Evolutionary conservation across 1,140 invertebrate species (phyloP), one percentile per base, ranked within the genome.

Genomic region (Pseudomyrmex dendroicus): DNA sequence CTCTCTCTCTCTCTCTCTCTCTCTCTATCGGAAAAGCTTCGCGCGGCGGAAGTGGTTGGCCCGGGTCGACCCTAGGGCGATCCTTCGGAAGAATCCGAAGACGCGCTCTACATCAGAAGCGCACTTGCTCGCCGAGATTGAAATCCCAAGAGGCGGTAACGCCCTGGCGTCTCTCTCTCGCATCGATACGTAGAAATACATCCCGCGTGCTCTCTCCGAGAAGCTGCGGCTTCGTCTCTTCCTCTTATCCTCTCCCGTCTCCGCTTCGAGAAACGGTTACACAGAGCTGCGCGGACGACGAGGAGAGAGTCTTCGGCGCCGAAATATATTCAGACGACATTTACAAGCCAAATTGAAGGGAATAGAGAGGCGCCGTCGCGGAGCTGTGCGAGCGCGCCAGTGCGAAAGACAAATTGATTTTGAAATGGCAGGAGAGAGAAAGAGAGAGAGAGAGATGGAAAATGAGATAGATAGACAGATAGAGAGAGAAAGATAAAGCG

Each of bases 311-410:
- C 54, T 73, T 35, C 72, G 48, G 48, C 59, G 46, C 70, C 78
- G 74, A 88, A 91, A 92, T 92, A 91, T 92, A 93, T 92, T 93
- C 91, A 90, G 89, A 88, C 82, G 88, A 86, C 90, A 93, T 93
- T 93, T 93, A 93, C 92, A 93, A 93, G 91, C 91, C 91, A 93
- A 93, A 93, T 93, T 93, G 92, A 88, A 91, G 88, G 90, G 90
- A 92, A 92, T 91, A 89, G 90, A 91, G 90, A 90, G 88, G 80
- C 70, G 70, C 86, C 84, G 77, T 67, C 10, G 64, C 73, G 62
- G 35, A 35, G 35, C 48, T 64, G 25, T 67, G 61, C 63, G 84
- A 87, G 84, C 88, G 86, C 84, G 87, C 86, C 86, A 89, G 85
- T 85, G 80, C 86, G 84, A 67, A 89, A 90, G 90, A 93, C 92